Percentiles rank a stretch among this genome's conserved stretches.
phyloP scores from a whole-genome alignment of 2,888 invertebrate genomes.

The Mimas tiliae region DNA sequence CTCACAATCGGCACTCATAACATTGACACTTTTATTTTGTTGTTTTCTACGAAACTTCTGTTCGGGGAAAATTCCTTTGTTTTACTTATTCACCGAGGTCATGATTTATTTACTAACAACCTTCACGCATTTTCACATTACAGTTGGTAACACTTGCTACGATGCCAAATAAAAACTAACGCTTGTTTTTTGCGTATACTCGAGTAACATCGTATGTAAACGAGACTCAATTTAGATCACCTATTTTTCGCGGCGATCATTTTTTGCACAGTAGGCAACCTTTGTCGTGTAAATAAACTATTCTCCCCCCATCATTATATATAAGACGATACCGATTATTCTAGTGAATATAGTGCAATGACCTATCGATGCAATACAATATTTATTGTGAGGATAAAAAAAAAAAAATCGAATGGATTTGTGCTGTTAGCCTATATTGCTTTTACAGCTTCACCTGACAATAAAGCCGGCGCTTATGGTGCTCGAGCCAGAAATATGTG shows the following conservation, averaged over 20 bases:
- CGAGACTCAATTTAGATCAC: slow-evolving; percentile 16
- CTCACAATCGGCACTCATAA: neutral
- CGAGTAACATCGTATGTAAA: neutral
- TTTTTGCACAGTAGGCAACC: neutral
- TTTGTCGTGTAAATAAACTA: slow-evolving; percentile 12
- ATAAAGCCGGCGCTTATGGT: too few relatives aligned
- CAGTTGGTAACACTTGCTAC: neutral
- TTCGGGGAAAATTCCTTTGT: neutral
- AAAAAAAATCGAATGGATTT: too few relatives aligned
- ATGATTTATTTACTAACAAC: slow-evolving; percentile 1
- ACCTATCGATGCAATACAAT: neutral
- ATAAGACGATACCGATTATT: neutral
- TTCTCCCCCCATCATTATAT: neutral
- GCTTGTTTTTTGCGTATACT: neutral
- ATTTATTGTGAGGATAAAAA: neutral
- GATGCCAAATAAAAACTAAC: neutral
- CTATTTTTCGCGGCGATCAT: slow-evolving; percentile 9
- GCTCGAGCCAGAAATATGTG: too few relatives aligned
- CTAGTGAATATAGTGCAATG: slow-evolving; percentile 3
- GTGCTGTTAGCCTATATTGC: too few relatives aligned
- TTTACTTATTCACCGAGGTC: slow-evolving; percentile 9
- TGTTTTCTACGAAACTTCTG: neutral
- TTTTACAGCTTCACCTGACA: too few relatives aligned
- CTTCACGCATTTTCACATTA: neutral
- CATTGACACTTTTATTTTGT: slow-evolving; percentile 21